Percentiles rank a stretch among this genome's conserved stretches.
phyloP scores from a whole-genome alignment of 2,888 invertebrate species.

The Plebejus argus region DNA sequence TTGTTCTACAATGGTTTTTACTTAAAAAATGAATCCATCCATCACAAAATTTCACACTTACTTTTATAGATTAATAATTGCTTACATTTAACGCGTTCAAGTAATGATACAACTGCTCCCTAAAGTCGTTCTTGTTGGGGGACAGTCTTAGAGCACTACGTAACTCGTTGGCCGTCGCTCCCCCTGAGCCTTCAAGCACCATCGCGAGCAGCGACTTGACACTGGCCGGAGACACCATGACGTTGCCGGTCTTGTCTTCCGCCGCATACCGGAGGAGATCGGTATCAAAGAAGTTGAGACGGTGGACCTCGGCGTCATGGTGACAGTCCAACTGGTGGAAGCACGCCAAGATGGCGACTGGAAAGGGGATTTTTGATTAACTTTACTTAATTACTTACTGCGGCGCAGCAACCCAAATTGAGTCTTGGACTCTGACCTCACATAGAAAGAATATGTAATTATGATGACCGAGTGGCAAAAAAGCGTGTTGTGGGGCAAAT shows the following conservation, averaged over 20 bases:
- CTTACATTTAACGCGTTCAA: constrained; percentile 59
- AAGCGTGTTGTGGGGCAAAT: too few species aligned
- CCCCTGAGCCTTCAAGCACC: constrained; percentile 83
- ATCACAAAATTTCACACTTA: too few species aligned
- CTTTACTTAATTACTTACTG: too few species aligned
- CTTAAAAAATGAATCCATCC: too few species aligned
- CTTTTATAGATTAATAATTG: constrained; percentile 17
- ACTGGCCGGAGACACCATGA: constrained; percentile 85
- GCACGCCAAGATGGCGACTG: constrained; percentile 51
- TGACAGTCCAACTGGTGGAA: constrained; percentile 52
- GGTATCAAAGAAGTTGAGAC: constrained; percentile 79
- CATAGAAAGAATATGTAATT: too few species aligned
- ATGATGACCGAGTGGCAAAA: too few species aligned
- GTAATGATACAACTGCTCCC: constrained; percentile 60
- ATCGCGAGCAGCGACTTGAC: constrained; percentile 83
- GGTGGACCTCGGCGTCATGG: constrained; percentile 47
- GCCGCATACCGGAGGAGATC: constrained; percentile 74
- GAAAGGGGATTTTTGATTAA: constrained; percentile 39
- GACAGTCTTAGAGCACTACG: constrained; percentile 79
- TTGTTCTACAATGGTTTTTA: too few species aligned
- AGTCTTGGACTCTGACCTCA: too few species aligned
- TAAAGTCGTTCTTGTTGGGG: constrained; percentile 55
- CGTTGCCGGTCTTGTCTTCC: constrained; percentile 72
- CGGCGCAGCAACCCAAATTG: too few species aligned
- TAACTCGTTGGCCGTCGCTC: constrained; percentile 80